These are phyloP conservation scores for Rhincodon typus DNA, from an alignment of 2,797 vertebrate species.

Conservation along the genomic window DNA sequence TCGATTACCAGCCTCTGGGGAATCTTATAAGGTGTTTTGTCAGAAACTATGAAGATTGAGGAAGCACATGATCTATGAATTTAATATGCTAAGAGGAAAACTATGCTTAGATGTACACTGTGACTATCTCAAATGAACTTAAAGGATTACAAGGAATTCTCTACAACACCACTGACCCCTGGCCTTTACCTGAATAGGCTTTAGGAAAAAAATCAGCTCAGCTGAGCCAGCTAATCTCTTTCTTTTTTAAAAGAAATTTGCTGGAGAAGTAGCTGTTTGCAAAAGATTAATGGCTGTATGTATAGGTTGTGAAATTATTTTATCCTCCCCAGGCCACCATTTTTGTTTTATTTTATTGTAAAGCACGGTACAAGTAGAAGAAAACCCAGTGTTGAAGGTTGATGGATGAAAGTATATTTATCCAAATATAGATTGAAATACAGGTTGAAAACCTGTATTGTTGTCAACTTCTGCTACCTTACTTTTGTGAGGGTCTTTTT, in stretches of 20 bases:
- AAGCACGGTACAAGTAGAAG: not conserved
- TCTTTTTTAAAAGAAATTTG: not conserved
- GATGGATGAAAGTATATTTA: not conserved
- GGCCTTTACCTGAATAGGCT: not conserved
- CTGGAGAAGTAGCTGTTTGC: not conserved
- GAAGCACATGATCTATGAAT: not conserved
- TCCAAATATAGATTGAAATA: not conserved
- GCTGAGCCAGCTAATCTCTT: not conserved
- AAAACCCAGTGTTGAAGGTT: not conserved
- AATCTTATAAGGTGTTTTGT: not conserved
- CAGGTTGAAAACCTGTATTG: not conserved
- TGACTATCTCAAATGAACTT: not conserved
- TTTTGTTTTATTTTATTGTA: not conserved
- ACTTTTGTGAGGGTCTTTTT: not conserved
- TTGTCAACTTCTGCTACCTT: not conserved
- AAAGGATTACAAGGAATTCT: not conserved
- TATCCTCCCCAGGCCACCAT: no score
- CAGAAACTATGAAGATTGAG: not conserved
- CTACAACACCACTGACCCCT: not conserved
- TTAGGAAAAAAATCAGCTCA: not conserved
- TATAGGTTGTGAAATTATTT: not conserved
- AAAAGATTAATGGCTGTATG: not conserved
- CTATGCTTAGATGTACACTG: not conserved
- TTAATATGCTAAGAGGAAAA: not conserved
- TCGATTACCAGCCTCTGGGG: not conserved